Evolutionary conservation across 2,888 invertebrate species (phyloP).

Genomic region (Cosmia trapezina): DNA sequence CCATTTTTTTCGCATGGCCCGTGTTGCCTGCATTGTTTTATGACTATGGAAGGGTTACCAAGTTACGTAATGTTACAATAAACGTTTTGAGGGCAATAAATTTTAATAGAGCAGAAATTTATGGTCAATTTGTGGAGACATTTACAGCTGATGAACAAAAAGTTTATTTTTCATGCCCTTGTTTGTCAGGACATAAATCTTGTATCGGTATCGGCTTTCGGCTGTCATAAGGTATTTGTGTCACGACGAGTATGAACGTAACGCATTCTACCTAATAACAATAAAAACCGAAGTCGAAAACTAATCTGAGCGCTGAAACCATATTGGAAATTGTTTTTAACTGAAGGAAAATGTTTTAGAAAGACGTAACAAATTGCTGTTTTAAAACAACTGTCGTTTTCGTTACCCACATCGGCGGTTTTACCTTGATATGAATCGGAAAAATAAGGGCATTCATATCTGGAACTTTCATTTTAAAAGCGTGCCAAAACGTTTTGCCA

Average conservation of each 20-base stretch:
- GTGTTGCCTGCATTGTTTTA: constrained; percentile 85
- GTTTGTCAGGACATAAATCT: constrained; percentile 75
- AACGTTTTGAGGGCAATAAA: constrained; percentile 86
- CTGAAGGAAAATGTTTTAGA: constrained; percentile 36
- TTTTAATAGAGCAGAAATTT: constrained; percentile 89
- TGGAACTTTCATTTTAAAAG: constrained; percentile 52
- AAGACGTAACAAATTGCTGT: constrained; percentile 37
- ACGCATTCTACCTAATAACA: constrained; percentile 47
- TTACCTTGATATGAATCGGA: constrained; percentile 48
- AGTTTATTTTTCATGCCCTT: constrained; percentile 78
- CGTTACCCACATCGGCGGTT: constrained; percentile 31
- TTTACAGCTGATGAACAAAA: constrained; percentile 87
- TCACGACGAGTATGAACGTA: constrained; percentile 52
- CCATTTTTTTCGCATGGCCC: constrained; percentile 80
- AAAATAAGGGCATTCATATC: constrained; percentile 46
- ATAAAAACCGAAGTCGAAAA: constrained; percentile 54
- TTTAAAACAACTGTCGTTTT: constrained; percentile 53
- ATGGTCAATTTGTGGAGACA: constrained; percentile 86
- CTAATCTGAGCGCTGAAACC: constrained; percentile 43
- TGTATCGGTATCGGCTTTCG: constrained; percentile 63
- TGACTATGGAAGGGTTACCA: constrained; percentile 84
- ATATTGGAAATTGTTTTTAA: constrained; percentile 48
- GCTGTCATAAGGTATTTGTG: constrained; percentile 61
- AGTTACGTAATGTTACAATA: constrained; percentile 87
- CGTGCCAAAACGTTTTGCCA: constrained; percentile 44